These are phyloP conservation scores for Bombus cullumanus DNA, from an alignment of 1,140 invertebrate genomes.

Conservation along the genomic window DNA sequence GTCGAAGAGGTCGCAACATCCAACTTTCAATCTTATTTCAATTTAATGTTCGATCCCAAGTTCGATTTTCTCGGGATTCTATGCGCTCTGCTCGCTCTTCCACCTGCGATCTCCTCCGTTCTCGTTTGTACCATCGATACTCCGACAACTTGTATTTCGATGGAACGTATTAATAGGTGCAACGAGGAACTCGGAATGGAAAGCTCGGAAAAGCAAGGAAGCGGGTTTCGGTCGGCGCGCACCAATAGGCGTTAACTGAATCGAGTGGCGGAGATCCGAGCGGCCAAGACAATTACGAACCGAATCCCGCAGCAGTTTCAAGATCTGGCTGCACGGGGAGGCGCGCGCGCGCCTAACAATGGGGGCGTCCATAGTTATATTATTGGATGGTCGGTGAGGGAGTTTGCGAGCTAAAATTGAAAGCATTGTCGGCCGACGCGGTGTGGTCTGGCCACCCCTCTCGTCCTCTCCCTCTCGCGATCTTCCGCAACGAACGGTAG, in stretches of 20 bases:
- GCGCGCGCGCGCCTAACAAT: conserved; percentile 44
- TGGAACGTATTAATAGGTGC: too few relatives aligned
- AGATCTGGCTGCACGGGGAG: conserved; percentile 39
- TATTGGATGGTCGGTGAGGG: conserved; percentile 41
- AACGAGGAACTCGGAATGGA: background rate
- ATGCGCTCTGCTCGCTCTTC: too few relatives aligned
- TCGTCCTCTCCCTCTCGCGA: background rate
- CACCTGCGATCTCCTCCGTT: too few relatives aligned
- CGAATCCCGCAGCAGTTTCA: conserved; percentile 36
- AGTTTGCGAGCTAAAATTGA: conserved; percentile 61
- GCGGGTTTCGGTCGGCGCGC: background rate
- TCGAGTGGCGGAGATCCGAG: background rate
- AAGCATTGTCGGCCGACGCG: conserved; percentile 61
- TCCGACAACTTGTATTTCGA: too few relatives aligned
- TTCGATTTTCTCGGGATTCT: too few relatives aligned
- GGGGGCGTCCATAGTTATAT: conserved; percentile 53
- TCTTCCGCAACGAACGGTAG: conserved; percentile 54
- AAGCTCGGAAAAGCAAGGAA: background rate
- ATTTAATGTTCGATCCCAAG: too few relatives aligned
- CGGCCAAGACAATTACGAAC: conserved; percentile 32
- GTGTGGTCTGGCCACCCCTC: conserved; percentile 55
- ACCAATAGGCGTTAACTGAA: background rate
- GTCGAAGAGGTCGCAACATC: too few relatives aligned
- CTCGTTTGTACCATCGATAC: too few relatives aligned
- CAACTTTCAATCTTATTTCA: too few relatives aligned